Conservation (phyloP, 2,113 vertebrate species). For the Sclerurus mexicanus region DNA sequence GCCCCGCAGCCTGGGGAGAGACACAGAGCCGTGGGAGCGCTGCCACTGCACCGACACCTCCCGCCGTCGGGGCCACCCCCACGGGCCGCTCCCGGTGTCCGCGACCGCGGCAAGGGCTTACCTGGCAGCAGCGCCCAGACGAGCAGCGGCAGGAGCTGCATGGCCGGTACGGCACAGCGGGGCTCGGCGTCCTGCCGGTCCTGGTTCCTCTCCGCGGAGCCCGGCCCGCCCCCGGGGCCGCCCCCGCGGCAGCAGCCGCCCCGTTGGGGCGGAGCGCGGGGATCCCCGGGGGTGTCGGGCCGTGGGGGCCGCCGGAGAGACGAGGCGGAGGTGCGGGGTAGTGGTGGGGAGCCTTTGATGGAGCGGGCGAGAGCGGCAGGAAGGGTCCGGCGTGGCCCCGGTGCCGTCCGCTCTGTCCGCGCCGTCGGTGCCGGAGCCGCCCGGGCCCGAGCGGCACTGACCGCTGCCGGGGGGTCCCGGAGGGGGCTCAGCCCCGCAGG, state of each 20-base stretch:
- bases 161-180: neutral
- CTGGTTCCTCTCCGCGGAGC: neutral
- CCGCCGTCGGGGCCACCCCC: neutral
- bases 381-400: no score
- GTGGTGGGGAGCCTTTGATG: neutral
- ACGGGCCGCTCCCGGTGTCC: neutral
- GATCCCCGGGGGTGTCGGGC: rapidly evolving
- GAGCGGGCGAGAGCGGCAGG: no score
- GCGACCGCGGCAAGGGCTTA: neutral
- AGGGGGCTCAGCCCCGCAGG: neutral
- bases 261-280: neutral
- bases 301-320: rapidly evolving
- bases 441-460: neutral
- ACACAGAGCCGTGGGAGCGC: neutral
- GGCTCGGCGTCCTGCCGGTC: rapidly evolving
- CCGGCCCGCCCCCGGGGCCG: neutral
- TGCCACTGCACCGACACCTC: no score
- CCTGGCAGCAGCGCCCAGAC: neutral
- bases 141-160: neutral
- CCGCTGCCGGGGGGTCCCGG: neutral
- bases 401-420: no score
- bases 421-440: no score
- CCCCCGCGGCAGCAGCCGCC: neutral
- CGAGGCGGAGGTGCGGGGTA: rapidly evolving
- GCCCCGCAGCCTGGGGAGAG: neutral